Percentiles rank a stretch among this genome's conserved stretches.
Evolutionary conservation across 2,113 vertebrate genomes (phyloP).

Genomic region (Passer domesticus): DNA sequence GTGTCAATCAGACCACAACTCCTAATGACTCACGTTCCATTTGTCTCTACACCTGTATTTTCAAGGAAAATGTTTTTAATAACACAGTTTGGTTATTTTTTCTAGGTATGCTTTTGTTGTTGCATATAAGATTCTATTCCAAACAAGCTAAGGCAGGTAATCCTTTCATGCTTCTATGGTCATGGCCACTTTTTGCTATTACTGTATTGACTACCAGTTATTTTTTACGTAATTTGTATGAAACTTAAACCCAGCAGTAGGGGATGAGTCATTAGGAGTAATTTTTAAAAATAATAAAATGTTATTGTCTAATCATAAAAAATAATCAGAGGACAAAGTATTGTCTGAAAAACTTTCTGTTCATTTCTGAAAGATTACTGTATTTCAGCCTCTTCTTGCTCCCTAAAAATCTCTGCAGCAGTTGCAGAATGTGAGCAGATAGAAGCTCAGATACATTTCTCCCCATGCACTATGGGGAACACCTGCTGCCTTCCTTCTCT

Average conservation of each 20-base stretch:
- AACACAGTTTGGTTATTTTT: background rate
- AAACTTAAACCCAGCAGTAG: background rate
- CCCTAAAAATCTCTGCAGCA: background rate
- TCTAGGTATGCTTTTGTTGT: background rate
- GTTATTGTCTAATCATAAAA: background rate
- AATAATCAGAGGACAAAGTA: background rate
- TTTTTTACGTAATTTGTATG: background rate
- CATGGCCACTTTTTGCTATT: background rate
- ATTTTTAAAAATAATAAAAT: background rate
- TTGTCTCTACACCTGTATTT: background rate
- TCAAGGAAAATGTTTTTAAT: background rate
- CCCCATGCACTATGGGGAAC: background rate
- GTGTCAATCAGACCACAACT: background rate
- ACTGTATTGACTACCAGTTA: background rate
- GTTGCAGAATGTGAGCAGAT: background rate
- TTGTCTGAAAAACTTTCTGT: background rate
- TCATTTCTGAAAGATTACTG: background rate
- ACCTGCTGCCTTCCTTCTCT: background rate
- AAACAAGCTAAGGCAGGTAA: background rate
- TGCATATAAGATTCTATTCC: background rate
- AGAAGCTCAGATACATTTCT: background rate
- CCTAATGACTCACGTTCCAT: background rate
- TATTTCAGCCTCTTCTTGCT: background rate
- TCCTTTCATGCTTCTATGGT: background rate
- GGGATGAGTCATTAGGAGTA: background rate